Conservation (phyloP, 2,113 vertebrate species). For the Eonycteris spelaea region DNA sequence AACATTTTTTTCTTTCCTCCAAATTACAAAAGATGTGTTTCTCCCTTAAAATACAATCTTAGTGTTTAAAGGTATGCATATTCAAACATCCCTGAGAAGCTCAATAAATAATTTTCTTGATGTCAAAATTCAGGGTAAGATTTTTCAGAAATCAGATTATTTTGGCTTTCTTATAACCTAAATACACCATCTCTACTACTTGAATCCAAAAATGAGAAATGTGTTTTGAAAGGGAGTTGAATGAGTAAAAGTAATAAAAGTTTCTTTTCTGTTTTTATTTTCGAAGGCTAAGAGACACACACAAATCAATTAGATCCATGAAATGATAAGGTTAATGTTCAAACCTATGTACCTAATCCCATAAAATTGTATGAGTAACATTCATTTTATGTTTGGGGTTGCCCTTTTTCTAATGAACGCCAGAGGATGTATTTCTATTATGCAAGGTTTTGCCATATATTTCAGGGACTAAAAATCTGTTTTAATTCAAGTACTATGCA, state of each 20-base stretch:
- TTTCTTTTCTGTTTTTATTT: background rate
- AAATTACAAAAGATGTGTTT: background rate
- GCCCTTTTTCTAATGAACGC: slow-evolving; percentile 55
- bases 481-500: slow-evolving; percentile 50
- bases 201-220: background rate
- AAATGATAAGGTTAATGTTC: slow-evolving; percentile 45
- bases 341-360: background rate
- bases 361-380: background rate
- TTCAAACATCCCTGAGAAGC: background rate
- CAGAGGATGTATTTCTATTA: background rate
- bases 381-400: background rate
- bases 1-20: background rate
- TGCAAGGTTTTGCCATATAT: slow-evolving; percentile 15
- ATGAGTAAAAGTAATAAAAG: background rate
- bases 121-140: background rate
- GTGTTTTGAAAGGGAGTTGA: background rate
- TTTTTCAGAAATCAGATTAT: background rate
- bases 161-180: background rate
- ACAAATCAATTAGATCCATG: slow-evolving; percentile 35
- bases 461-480: slow-evolving; percentile 12
- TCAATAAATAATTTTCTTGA: background rate
- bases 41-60: background rate
- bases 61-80: background rate
- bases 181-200: background rate
- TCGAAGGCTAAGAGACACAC: slow-evolving; percentile 27